Base-by-base conservation (phyloP, 2,797 vertebrate species). In the Selene dorsalis region DNA sequence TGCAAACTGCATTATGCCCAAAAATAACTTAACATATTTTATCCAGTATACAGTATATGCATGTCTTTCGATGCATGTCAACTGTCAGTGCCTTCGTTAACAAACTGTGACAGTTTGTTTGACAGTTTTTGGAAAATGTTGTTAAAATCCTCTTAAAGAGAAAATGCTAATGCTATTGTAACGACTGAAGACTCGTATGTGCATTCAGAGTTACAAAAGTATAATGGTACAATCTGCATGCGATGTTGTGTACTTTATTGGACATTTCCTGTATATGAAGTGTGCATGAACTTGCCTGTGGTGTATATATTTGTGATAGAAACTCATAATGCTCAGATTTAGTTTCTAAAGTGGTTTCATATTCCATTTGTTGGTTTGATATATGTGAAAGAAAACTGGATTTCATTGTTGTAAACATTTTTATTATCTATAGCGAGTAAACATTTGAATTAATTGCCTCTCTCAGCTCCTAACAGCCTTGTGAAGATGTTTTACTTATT, bases 231-330 rank as follows among this genome's bases (percentile, higher is more conserved):
- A 18, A 45, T 59, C 30, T 84, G 90, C 87, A 90, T 89, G 85
- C 20, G 53, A 1, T 84, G 24, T 53, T 69, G 26, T 78, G 59
- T 24, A 47, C 24, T 71, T 66, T 66, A 58, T 18, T 4, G 6
- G 28, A 53, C 8, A 20, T 80, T 43, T 70, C 57, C 26, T 85
- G 35, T 65, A 38, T 74, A 18, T 78, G 3, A 80, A 55, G 56
- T 81, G 48, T 88, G 88, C 85, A 90, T 86, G 84, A 67, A 79
- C 12, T 60, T 80, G 43, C 52, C 38, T 87, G 65, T 75, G 45
- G 13, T 73, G 16, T 73, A 24, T 76, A 28, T 84, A n/a, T 67
- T 32, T 74, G 39, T 57, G 12, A 62, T 32, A 47, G 43, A 82
- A 79, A 60, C 17, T 47, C 22, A 77, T 60, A 16, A 60, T 71